Conservation (phyloP, 2,888 invertebrate species). For the Conops quadrifasciatus region DNA sequence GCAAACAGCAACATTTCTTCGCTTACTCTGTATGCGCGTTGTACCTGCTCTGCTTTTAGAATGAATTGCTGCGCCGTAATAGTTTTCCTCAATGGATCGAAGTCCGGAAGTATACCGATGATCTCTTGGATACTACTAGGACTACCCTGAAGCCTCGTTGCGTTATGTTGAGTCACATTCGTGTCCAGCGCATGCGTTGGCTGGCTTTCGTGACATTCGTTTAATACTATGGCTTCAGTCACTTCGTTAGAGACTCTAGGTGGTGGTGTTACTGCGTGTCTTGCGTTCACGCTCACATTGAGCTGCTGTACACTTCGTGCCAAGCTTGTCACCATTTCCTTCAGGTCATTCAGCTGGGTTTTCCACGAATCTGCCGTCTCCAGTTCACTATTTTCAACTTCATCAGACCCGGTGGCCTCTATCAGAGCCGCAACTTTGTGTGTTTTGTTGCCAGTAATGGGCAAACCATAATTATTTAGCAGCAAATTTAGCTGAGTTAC, state of each 20-base stretch:
- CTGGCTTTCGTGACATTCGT: not conserved
- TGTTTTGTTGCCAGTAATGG: too few relatives aligned
- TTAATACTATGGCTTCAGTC: not conserved
- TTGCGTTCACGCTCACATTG: not conserved
- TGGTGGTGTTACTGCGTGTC: too few relatives aligned
- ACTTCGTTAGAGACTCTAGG: too few relatives aligned
- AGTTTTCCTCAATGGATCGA: conserved; percentile 13
- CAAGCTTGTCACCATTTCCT: not conserved
- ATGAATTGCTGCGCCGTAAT: not conserved
- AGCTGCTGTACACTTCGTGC: conserved; percentile 5
- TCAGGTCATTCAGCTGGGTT: conserved; percentile 4
- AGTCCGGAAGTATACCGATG: not conserved
- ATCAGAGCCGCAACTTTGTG: too few relatives aligned
- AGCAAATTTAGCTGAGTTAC: too few relatives aligned
- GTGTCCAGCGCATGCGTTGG: not conserved
- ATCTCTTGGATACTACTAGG: not conserved
- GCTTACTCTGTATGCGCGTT: not conserved
- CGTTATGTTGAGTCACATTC: not conserved
- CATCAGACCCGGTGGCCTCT: too few relatives aligned
- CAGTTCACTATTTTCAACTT: conserved; percentile 17
- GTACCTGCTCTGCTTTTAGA: not conserved
- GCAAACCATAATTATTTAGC: too few relatives aligned
- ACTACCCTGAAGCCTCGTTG: not conserved
- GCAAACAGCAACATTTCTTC: not conserved
- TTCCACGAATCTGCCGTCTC: not conserved